Evolutionary conservation across 2,888 invertebrate species (phyloP).

Genomic region (Argyra leucocephala): DNA sequence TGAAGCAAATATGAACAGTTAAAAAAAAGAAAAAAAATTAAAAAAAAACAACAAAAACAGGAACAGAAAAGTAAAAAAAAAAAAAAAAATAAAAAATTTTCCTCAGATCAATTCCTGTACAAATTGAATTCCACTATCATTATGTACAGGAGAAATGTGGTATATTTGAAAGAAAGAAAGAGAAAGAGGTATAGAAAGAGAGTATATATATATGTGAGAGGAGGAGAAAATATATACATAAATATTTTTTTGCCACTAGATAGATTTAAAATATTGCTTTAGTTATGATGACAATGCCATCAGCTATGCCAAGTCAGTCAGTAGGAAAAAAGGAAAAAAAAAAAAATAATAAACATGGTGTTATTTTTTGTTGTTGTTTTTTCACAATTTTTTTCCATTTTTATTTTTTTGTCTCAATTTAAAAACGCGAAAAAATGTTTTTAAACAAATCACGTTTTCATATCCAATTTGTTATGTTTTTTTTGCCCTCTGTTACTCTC

Average conservation of each 20-base stretch:
- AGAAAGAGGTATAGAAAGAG: background rate
- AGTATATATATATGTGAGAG: too few species aligned
- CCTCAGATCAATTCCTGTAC: background rate
- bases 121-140: background rate
- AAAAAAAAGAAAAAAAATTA: background rate
- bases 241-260: background rate
- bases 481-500: background rate
- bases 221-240: background rate
- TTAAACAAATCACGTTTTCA: background rate
- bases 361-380: too few species aligned
- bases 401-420: background rate
- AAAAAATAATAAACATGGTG: too few species aligned
- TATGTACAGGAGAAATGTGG: too few species aligned
- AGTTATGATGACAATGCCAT: background rate
- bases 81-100: background rate
- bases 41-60: background rate
- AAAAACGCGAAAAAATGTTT: constrained; percentile 3
- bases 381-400: background rate
- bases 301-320: background rate
- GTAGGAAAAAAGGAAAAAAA: background rate
- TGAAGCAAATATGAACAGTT: background rate
- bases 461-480: background rate
- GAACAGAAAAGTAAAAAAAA: background rate
- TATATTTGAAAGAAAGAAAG: background rate
- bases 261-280: background rate